Percentiles rank a stretch among this genome's conserved stretches.
These are phyloP conservation scores for Oryzias curvinotus DNA, from an alignment of 2,113 vertebrate species.

Conservation along the genomic window DNA sequence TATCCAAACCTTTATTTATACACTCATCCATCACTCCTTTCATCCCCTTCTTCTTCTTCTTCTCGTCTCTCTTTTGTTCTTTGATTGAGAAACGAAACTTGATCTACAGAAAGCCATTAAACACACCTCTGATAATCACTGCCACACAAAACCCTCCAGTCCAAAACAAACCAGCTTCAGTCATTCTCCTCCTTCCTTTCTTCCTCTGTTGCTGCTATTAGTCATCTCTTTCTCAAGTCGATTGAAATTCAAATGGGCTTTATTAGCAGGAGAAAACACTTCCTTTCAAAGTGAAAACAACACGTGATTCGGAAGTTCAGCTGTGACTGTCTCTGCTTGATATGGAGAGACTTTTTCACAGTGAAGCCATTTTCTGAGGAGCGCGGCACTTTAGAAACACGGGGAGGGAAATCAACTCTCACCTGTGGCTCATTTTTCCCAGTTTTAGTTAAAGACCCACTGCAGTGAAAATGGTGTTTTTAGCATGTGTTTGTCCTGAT, in stretches of 20 bases:
- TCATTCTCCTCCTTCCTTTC: neutral
- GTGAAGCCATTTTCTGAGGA: too few species aligned
- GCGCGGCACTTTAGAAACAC: too few species aligned
- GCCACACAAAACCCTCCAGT: neutral
- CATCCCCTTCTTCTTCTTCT: slow-evolving; percentile 4
- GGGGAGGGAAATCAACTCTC: too few species aligned
- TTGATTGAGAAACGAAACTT: neutral
- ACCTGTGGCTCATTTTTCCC: too few species aligned
- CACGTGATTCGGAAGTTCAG: neutral
- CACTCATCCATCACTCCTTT: slow-evolving; percentile 5
- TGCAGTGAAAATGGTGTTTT: too few species aligned
- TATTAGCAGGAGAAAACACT: neutral
- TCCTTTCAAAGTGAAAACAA: neutral
- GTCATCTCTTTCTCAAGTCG: neutral
- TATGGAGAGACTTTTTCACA: too few species aligned
- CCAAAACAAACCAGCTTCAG: neutral
- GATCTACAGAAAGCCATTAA: neutral
- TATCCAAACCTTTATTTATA: slow-evolving; percentile 10
- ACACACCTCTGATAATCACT: neutral
- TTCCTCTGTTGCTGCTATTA: neutral
- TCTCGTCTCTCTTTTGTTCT: neutral
- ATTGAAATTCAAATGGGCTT: neutral
- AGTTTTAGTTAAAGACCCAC: too few species aligned
- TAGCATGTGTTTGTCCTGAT: too few species aligned
- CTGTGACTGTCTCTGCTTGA: neutral